Percentiles rank a stretch among this genome's conserved stretches.
These are phyloP conservation scores for Andrena fulva DNA, from an alignment of 2,888 invertebrate genomes.

Conservation along the genomic window DNA sequence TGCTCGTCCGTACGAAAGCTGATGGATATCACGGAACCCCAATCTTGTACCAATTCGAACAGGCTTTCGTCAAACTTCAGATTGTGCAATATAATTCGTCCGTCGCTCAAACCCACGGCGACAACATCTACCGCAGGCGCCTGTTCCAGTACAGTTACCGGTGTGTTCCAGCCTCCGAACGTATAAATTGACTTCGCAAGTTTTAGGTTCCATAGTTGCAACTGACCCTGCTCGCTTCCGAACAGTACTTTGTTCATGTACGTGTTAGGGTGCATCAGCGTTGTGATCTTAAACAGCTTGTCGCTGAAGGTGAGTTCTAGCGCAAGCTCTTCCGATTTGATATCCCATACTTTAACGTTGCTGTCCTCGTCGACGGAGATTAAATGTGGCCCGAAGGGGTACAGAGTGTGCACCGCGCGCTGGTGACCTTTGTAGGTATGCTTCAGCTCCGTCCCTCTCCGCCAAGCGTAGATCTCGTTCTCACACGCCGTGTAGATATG, in stretches of 20 bases:
- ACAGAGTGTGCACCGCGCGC: conserved; percentile 89
- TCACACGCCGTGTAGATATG: conserved; percentile 93
- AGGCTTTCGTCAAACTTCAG: conserved; percentile 93
- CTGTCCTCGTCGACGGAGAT: conserved; percentile 93
- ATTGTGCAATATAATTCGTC: conserved; percentile 94
- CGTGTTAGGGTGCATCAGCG: conserved; percentile 96
- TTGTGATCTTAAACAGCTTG: conserved; percentile 91
- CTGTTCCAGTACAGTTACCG: conserved; percentile 92
- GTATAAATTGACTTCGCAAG: conserved; percentile 91
- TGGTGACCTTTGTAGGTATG: conserved; percentile 93
- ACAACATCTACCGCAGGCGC: conserved; percentile 97
- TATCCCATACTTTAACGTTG: conserved; percentile 93
- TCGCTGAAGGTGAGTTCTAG: conserved; percentile 89
- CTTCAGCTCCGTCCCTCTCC: conserved; percentile 93
- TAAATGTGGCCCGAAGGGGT: conserved; percentile 95
- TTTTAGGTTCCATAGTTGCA: conserved; percentile 96
- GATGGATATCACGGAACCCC: conserved; percentile 94
- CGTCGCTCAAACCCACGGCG: conserved; percentile 93
- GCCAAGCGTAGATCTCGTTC: conserved; percentile 94
- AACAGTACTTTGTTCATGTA: conserved; percentile 97
- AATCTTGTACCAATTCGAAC: conserved; percentile 95
- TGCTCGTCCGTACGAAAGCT: conserved; percentile 94
- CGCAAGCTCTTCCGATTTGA: conserved; percentile 89
- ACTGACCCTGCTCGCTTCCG: conserved; percentile 92
- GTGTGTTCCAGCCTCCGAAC: conserved; percentile 90